A percentile compares a stretch with the other conserved stretches of the same genome.
phyloP scores from a whole-genome alignment of 1,140 invertebrate species.

The Phenacoccus solenopsis region DNA sequence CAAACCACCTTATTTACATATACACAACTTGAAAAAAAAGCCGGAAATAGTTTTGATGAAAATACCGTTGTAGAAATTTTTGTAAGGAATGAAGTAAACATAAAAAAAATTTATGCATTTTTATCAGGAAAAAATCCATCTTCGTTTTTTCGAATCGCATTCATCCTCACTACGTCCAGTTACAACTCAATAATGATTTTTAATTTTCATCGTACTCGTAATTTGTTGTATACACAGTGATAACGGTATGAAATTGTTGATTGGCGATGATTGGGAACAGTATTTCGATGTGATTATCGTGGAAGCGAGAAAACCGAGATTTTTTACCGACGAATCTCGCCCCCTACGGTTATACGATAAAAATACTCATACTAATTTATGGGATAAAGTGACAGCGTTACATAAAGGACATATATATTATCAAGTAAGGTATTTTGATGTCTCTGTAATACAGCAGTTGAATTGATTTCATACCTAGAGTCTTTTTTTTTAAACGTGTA shows the following conservation, averaged over 20 bases:
- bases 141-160: too few species aligned
- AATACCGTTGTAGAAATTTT: too few species aligned
- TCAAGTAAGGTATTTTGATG: conserved; percentile 55
- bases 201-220: background rate
- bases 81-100: too few species aligned
- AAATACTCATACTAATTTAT: conserved; percentile 63
- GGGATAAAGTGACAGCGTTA: conserved; percentile 77
- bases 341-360: conserved; percentile 83
- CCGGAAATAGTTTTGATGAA: too few species aligned
- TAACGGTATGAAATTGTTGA: conserved; percentile 78
- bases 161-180: too few species aligned
- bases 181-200: too few species aligned
- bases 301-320: conserved; percentile 86
- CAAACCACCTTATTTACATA: too few species aligned
- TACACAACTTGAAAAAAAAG: too few species aligned
- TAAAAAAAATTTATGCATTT: background rate
- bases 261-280: conserved; percentile 78
- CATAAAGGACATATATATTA: conserved; percentile 85
- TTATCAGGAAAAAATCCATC: too few species aligned
- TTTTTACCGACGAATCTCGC: conserved; percentile 83
- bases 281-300: conserved; percentile 92
- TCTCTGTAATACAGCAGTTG: too few species aligned
- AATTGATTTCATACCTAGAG: too few species aligned
- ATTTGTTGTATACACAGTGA: conserved; percentile 48
- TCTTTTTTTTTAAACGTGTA: too few species aligned